Base-by-base conservation (phyloP, 2,113 vertebrate genomes). In the Brachionichthys hirsutus region DNA sequence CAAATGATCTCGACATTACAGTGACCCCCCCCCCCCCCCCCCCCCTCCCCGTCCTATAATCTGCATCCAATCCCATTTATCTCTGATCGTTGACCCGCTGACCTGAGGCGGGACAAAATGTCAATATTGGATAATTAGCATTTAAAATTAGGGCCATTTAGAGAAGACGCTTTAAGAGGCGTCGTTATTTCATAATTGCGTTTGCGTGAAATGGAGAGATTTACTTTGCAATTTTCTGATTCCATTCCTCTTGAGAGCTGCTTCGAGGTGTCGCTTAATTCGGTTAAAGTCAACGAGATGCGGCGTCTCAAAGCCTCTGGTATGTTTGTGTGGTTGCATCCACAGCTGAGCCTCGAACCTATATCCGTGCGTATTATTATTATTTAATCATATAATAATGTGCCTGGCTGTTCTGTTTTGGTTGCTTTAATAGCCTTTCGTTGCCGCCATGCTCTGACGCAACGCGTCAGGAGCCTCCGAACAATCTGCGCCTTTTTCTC, bases 51-150 rank as follows among this genome's bases (percentile, higher is more conserved):
- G n/a, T n/a, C n/a, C n/a, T n/a, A n/a, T n/a, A n/a, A n/a, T 42
- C 56, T 73, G n/a, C 36, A 65, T 60, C 41, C 45, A 70, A n/a
- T 30, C 41, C 71, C 35, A 87, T 89, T 86, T 73, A 88, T 85
- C 81, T 75, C 65, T 34, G 19, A 66, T 61, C 70, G 67, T 70
- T 86, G 83, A 85, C 85, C 80, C 52, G 6, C 4, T 86, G 86
- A 84, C 85, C 80, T 43, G 64, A 81, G 83, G 86, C 66, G 71
- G 84, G 78, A 73, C 81, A 60, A 75, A 70, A 81, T 74, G 85
- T 89, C 88, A 88, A 79, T 87, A 73, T 6, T 46, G 79, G 83
- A 82, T 87, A 78, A 88, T 85, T 84, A 86, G 75, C 73, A 49
- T 1, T 16, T 52, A 34, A 60, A 62, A 75, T 80, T 75, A 78